These are phyloP conservation scores for Dolomedes plantarius DNA, from an alignment of 2,888 invertebrate genomes.

Conservation along the genomic window DNA sequence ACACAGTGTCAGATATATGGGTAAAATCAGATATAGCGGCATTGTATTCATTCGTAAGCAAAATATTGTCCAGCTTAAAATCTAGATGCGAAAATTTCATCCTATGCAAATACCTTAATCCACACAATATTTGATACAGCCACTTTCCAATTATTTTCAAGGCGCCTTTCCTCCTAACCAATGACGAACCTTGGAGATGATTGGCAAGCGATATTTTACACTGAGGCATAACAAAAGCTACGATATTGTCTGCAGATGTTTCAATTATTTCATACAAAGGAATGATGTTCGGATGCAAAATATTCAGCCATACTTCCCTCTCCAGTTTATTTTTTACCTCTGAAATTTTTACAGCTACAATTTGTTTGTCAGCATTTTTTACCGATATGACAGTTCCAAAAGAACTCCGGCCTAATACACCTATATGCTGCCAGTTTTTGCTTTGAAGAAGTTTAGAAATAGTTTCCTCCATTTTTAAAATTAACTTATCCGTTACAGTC, in stretches of 20 bases:
- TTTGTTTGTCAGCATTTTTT: neutral
- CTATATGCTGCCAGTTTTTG: neutral
- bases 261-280: constrained; percentile 10
- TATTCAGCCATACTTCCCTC: constrained; percentile 1
- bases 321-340: neutral
- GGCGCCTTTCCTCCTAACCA: neutral
- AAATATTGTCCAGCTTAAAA: constrained; percentile 19
- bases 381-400: constrained; percentile 2
- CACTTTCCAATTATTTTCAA: neutral
- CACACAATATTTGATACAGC: constrained; percentile 8
- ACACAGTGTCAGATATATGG: neutral
- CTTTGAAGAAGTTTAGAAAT: neutral
- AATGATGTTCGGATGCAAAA: constrained; percentile 11
- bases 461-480: neutral
- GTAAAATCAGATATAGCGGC: constrained; percentile 14
- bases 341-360: constrained; percentile 10
- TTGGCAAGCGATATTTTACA: neutral
- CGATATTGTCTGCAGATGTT: neutral
- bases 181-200: constrained; percentile 3
- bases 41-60: neutral
- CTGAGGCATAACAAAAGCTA: constrained; percentile 1
- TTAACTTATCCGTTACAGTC: too few relatives aligned
- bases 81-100: neutral
- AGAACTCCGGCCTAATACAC: neutral
- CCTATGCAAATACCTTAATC: constrained; percentile 7